A percentile compares a stretch with the other conserved stretches of the same genome.
phyloP scores from a whole-genome alignment of 2,113 vertebrate species.

The Entomyzon cyanotis region DNA sequence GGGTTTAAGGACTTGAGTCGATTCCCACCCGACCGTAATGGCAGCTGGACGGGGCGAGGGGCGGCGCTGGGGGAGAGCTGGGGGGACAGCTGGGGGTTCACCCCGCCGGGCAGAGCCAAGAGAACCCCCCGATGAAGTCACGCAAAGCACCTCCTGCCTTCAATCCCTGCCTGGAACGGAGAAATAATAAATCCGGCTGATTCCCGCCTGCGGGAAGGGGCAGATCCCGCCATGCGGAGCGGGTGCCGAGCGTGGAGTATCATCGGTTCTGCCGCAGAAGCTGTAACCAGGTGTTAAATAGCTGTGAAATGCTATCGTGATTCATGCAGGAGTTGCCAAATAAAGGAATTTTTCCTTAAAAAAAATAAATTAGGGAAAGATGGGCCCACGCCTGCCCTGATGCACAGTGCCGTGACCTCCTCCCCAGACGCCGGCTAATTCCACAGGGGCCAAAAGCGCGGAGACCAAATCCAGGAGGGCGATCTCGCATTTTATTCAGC shows the following conservation, averaged over 20 bases:
- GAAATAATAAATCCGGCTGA: background rate
- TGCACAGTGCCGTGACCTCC: background rate
- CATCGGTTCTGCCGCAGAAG: background rate
- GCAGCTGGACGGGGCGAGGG: background rate
- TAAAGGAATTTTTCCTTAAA: background rate
- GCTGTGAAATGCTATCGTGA: constrained; percentile 15
- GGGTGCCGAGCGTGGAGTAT: background rate
- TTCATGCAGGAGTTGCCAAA: background rate
- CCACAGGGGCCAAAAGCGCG: background rate
- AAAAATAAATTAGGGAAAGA: background rate
- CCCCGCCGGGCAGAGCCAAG: background rate
- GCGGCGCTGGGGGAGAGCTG: background rate
- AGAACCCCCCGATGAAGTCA: background rate
- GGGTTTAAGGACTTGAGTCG: constrained; percentile 52
- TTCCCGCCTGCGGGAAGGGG: background rate
- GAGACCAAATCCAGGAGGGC: background rate
- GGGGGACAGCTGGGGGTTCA: background rate
- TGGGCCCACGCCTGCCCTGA: background rate
- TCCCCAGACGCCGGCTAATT: background rate
- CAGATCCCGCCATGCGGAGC: background rate
- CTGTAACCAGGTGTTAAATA: constrained; percentile 48
- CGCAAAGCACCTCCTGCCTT: background rate
- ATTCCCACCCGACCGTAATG: constrained; percentile 17
- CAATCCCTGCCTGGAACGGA: background rate
- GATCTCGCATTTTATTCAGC: background rate